Evolutionary conservation across 35 echinoderm and acorn worm species (phyloP), one percentile per base, ranked within the genome.

Genomic region (Anneissia japonica): DNA sequence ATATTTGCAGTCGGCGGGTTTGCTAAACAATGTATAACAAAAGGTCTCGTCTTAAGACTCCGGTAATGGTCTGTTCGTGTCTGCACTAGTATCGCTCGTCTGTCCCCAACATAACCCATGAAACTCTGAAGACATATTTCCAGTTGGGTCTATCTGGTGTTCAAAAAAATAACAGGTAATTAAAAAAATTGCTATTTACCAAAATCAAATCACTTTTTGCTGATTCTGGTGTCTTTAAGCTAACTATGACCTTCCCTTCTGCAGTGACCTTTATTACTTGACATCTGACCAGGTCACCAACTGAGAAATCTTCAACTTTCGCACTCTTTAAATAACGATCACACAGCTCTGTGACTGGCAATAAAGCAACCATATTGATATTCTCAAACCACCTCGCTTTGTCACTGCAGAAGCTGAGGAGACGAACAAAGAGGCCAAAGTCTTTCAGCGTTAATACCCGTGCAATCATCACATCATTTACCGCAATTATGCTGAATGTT

Each of bases 171-270:
- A n/a, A n/a, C n/a, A n/a, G n/a, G n/a, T n/a, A n/a, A n/a, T n/a
- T n/a, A n/a, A n/a, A n/a, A n/a, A n/a, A n/a, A n/a, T n/a, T n/a
- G n/a, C n/a, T n/a, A 88, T 87, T 89, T 81, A 96, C 93, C 51
- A 96, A 85, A 37, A 86, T 85, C 10, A 39, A 77, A 78, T 88
- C 89, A 32, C 74, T 72, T 40, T 81, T 38, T 6, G 46, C 37
- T 16, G 40, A 7, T 43, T 46, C 34, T 36, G 73, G 34, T 14
- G 85, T 77, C 64, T 90, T 89, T 83, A 97, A 82, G 11, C 90
- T 88, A 31, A 97, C 35, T 37, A 97, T 89, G 31, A 97, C 90
- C 75, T 97, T 97, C 82, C 90, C 87, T n/a, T 97, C 91, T 74
- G 29, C 83, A 45, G 87, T 45, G 73, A 92, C 55, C 75, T 97